phyloP scores from a whole-genome alignment of 2,888 invertebrate genomes.

The Hypsopygia costalis region DNA sequence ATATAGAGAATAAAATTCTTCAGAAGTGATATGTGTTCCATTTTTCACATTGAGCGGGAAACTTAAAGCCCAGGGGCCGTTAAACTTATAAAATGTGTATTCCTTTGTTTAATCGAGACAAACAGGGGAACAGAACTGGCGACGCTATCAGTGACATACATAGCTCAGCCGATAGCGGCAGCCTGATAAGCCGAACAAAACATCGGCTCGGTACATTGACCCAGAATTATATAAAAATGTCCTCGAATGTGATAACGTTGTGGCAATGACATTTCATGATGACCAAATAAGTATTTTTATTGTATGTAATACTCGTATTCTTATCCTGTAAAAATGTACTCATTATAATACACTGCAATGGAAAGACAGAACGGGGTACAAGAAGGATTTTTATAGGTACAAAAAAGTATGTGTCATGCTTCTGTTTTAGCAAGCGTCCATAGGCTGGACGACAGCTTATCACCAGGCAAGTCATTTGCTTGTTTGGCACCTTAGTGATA shows the following conservation, averaged over 20 bases:
- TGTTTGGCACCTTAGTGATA: too few species aligned
- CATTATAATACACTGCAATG: too few species aligned
- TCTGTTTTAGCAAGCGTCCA: too few species aligned
- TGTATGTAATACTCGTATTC: conserved; percentile 10
- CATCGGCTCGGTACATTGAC: conserved; percentile 75
- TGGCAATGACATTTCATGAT: conserved; percentile 74
- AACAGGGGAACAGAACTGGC: conserved; percentile 49
- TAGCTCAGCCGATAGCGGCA: conserved; percentile 59
- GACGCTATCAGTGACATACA: conserved; percentile 71
- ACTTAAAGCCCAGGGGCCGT: neutral
- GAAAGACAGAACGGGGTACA: too few species aligned
- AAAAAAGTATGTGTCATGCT: too few species aligned
- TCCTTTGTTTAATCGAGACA: conserved; percentile 46
- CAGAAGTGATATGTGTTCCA: too few species aligned
- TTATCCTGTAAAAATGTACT: too few species aligned
- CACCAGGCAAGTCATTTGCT: too few species aligned
- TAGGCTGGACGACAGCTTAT: too few species aligned
- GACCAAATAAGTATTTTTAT: conserved; percentile 37
- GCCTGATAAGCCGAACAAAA: conserved; percentile 71
- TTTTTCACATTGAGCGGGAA: too few species aligned
- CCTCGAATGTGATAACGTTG: conserved; percentile 66
- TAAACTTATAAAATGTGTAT: conserved; percentile 18
- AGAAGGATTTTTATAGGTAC: too few species aligned
- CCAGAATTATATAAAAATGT: conserved; percentile 78
- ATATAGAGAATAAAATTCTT: too few species aligned